Conservation (phyloP, 2,888 invertebrate genomes). For the Margaritifera margaritifera region DNA sequence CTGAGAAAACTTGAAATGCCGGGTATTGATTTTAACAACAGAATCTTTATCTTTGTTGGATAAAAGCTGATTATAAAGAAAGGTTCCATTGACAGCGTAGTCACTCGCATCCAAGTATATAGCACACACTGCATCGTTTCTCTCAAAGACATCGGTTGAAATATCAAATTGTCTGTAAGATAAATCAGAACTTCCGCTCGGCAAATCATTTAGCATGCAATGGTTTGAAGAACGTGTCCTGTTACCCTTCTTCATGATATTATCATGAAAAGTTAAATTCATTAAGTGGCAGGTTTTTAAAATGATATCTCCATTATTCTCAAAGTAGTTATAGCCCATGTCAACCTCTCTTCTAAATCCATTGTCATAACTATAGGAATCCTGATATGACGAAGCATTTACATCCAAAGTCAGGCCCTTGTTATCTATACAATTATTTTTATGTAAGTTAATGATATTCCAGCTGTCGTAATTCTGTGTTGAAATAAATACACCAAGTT, state of each 20-base stretch:
- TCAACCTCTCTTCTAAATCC: conserved; percentile 4
- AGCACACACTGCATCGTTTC: conserved; percentile 14
- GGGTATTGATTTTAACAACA: conserved; percentile 11
- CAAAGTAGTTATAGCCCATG: conserved; percentile 17
- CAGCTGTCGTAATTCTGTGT: not conserved
- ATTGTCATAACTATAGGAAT: not conserved
- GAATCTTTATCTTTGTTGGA: conserved; percentile 7
- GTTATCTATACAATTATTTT: conserved; percentile 5
- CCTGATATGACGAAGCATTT: not conserved
- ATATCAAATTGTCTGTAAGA: conserved; percentile 9
- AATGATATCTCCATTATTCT: conserved; percentile 11
- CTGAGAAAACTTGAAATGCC: conserved; percentile 18
- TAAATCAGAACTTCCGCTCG: not conserved
- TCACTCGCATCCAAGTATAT: conserved; percentile 12
- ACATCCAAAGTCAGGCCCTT: not conserved
- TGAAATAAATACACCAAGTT: conserved; percentile 1
- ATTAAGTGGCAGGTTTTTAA: conserved; percentile 11
- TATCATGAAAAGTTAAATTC: conserved; percentile 18
- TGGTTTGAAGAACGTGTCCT: not conserved
- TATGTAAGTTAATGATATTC: conserved; percentile 2
- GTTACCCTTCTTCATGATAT: conserved; percentile 9
- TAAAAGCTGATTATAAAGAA: conserved; percentile 26
- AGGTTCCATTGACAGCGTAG: conserved; percentile 7
- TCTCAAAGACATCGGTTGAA: conserved; percentile 27
- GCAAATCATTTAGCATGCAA: conserved; percentile 18